These are phyloP conservation scores for Rhadinocentrus ornatus DNA, from an alignment of 2,797 vertebrate genomes.

Conservation along the genomic window DNA sequence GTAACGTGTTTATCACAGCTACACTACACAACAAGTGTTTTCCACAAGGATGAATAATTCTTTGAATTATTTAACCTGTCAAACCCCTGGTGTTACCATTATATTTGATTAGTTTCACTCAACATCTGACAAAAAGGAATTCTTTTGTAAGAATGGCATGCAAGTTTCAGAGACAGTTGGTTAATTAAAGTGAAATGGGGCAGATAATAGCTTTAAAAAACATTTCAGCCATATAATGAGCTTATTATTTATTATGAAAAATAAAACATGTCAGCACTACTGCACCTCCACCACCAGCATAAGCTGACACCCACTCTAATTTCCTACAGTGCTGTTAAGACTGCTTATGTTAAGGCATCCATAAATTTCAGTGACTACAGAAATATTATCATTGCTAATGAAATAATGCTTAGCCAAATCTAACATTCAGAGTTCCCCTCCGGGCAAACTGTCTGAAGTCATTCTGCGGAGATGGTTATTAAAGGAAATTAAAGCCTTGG, in stretches of 20 bases:
- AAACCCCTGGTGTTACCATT: conserved; percentile 49
- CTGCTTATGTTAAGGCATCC: conserved; percentile 17
- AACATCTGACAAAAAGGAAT: conserved; percentile 66
- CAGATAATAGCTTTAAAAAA: conserved; percentile 90
- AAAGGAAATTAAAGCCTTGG: conserved; percentile 55
- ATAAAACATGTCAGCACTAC: conserved; percentile 53
- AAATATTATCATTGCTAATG: conserved; percentile 71
- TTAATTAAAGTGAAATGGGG: conserved; percentile 92
- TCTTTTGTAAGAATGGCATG: conserved; percentile 54
- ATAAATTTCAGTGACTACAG: conserved; percentile 59
- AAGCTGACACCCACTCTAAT: conserved; percentile 51
- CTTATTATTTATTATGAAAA: conserved; percentile 78
- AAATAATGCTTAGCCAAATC: conserved; percentile 64
- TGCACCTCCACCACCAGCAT: conserved; percentile 24
- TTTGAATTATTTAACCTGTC: conserved; percentile 59
- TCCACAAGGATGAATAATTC: conserved; percentile 50
- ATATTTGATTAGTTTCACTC: conserved; percentile 67
- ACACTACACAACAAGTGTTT: neutral
- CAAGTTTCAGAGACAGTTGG: conserved; percentile 74
- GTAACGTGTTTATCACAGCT: conserved; percentile 36
- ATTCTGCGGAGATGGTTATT: conserved; percentile 67
- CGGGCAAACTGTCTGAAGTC: conserved; percentile 65
- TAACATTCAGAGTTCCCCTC: conserved; percentile 51
- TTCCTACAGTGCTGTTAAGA: conserved; percentile 33
- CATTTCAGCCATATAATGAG: conserved; percentile 78